Percentiles rank a stretch among this genome's conserved stretches.
phyloP scores from a whole-genome alignment of 1,140 invertebrate genomes.

The Xylocopa sonorina region DNA sequence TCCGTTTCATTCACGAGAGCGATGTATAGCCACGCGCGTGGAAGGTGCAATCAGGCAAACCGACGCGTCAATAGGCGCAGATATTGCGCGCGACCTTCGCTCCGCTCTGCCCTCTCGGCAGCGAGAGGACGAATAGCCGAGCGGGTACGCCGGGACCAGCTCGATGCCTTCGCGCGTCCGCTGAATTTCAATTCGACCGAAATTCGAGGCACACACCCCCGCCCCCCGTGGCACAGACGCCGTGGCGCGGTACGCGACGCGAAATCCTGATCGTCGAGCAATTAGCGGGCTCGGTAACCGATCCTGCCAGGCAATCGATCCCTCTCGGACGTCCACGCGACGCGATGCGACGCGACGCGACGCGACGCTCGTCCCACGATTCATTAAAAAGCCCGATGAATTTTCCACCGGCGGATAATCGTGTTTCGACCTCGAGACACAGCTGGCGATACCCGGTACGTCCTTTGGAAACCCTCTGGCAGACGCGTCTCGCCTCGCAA shows the following conservation, averaged over 20 bases:
- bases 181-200: constrained; percentile 63
- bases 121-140: neutral
- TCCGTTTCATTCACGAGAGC: constrained; percentile 18
- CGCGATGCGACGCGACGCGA: neutral
- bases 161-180: constrained; percentile 3
- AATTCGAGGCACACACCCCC: constrained; percentile 6
- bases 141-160: neutral
- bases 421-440: neutral
- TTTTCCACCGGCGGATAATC: neutral
- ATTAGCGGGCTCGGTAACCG: constrained; percentile 45
- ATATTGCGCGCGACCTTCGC: constrained; percentile 58
- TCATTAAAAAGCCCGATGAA: constrained; percentile 21
- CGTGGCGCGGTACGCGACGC: constrained; percentile 41
- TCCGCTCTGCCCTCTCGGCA: constrained; percentile 3
- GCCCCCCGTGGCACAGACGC: too few species aligned
- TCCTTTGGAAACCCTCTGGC: neutral
- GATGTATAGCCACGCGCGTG: neutral
- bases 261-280: constrained; percentile 61
- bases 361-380: constrained; percentile 4
- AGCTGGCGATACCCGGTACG: neutral
- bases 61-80: constrained; percentile 27
- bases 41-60: constrained; percentile 45
- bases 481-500: constrained; percentile 1
- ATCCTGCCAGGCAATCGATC: neutral
- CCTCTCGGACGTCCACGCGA: neutral